Conservation (phyloP, 2,797 vertebrate genomes). For the Xyrichtys novacula region DNA sequence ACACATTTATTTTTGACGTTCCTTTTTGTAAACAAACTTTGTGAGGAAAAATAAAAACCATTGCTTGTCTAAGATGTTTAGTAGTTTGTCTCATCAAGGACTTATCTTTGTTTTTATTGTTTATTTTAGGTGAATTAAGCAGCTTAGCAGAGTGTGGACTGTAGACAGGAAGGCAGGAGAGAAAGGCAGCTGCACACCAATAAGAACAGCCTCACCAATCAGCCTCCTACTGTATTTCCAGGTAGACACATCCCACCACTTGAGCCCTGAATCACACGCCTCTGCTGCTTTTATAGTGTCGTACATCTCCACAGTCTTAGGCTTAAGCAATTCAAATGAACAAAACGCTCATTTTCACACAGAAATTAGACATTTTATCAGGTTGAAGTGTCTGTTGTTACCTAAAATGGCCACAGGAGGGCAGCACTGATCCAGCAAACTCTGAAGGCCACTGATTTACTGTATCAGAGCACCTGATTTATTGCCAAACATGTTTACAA, state of each 20-base stretch:
- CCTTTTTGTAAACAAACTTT: slow-evolving; percentile 83
- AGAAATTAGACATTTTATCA: neutral
- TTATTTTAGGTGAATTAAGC: slow-evolving; percentile 43
- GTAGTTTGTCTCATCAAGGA: slow-evolving; percentile 11
- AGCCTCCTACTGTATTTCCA: slow-evolving; percentile 17
- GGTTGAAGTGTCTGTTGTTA: slow-evolving; percentile 27
- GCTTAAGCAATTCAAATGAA: neutral
- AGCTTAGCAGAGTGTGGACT: slow-evolving; percentile 15
- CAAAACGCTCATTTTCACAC: no score
- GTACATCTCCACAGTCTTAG: neutral
- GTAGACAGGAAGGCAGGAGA: slow-evolving; percentile 40
- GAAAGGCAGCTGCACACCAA: slow-evolving; percentile 20
- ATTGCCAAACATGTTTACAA: slow-evolving; percentile 27
- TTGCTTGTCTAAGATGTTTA: slow-evolving; percentile 36
- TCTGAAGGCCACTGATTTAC: neutral
- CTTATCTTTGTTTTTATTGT: slow-evolving; percentile 23
- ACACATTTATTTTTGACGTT: slow-evolving; percentile 84
- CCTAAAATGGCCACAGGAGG: slow-evolving; percentile 62
- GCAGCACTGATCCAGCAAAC: slow-evolving; percentile 64
- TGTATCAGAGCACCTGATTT: slow-evolving; percentile 26
- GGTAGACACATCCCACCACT: slow-evolving; percentile 25
- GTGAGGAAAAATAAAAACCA: slow-evolving; percentile 74
- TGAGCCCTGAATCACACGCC: neutral
- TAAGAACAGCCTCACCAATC: slow-evolving; percentile 23
- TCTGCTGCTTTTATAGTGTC: neutral